Evolutionary conservation across 2,113 vertebrate species (phyloP).

Genomic region (Machaerirhynchus nigripectus): DNA sequence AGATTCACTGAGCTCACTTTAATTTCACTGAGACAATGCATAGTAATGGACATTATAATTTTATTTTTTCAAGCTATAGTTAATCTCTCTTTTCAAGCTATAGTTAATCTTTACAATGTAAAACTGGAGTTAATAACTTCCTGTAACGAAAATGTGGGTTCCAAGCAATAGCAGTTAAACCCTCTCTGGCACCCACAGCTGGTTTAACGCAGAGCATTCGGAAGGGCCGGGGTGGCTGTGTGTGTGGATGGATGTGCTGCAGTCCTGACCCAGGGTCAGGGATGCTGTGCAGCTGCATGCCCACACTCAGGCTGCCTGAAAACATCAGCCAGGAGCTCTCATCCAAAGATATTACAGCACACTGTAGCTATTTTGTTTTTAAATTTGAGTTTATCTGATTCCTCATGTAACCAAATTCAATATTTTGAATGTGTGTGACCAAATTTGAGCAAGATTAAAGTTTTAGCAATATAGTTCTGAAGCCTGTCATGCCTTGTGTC

Average conservation of each 20-base stretch:
- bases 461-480: not conserved
- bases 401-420: not conserved
- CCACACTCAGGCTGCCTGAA: not conserved
- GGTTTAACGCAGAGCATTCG: fast-evolving
- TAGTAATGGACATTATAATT: not conserved
- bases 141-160: not conserved
- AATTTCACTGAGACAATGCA: not conserved
- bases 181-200: not conserved
- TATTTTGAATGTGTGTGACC: not conserved
- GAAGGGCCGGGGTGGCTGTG: not conserved
- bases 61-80: not conserved
- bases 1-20: not conserved
- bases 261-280: not conserved
- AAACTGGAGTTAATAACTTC: not conserved
- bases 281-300: not conserved
- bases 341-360: slow-evolving; percentile 37
- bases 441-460: not conserved
- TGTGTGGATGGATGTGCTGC: not conserved
- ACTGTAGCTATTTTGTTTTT: slow-evolving; percentile 44
- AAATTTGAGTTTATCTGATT: not conserved
- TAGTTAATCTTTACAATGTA: not conserved
- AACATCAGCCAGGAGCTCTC: not conserved
- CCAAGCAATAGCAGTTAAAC: not conserved
- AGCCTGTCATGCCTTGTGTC: not conserved
- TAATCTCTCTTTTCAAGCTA: not conserved